Conservation (phyloP, 92 coral and sea anemone genomes). For the Porites divaricata region DNA sequence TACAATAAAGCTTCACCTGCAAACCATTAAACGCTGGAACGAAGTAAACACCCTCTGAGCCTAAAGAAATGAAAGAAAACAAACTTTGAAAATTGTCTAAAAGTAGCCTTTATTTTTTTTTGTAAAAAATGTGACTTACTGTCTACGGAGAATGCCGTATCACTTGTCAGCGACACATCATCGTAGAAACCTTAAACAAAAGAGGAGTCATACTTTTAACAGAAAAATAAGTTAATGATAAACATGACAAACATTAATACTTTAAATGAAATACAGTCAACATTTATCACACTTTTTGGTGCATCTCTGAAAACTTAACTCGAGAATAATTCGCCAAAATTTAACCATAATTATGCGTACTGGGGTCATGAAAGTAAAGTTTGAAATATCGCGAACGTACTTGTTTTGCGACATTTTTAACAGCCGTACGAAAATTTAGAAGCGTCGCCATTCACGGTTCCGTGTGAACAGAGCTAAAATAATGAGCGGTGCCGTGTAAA, state of each 20-base stretch:
- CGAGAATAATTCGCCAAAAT: too few species aligned
- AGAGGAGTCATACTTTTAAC: background rate
- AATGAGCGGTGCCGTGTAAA: too few species aligned
- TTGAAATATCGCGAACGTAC: too few species aligned
- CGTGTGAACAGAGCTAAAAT: too few species aligned
- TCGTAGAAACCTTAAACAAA: conserved; percentile 74
- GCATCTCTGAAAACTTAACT: too few species aligned
- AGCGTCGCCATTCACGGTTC: too few species aligned
- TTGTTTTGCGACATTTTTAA: too few species aligned
- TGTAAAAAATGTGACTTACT: conserved; percentile 56
- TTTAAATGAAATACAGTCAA: too few species aligned
- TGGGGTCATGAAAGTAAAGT: too few species aligned
- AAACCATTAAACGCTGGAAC: conserved; percentile 98
- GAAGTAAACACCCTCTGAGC: conserved; percentile 91
- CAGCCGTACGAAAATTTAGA: too few species aligned
- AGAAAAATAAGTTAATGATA: background rate
- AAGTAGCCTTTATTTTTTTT: background rate
- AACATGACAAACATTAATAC: background rate
- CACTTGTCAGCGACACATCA: conserved; percentile 86
- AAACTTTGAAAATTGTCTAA: background rate
- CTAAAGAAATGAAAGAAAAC: conserved; percentile 28
- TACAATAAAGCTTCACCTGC: conserved; percentile 64
- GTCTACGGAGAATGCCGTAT: conserved; percentile 90
- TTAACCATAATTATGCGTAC: too few species aligned
- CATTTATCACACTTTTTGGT: too few species aligned